phyloP scores from a whole-genome alignment of 2,888 invertebrate genomes.

The Melanostoma scalare region DNA sequence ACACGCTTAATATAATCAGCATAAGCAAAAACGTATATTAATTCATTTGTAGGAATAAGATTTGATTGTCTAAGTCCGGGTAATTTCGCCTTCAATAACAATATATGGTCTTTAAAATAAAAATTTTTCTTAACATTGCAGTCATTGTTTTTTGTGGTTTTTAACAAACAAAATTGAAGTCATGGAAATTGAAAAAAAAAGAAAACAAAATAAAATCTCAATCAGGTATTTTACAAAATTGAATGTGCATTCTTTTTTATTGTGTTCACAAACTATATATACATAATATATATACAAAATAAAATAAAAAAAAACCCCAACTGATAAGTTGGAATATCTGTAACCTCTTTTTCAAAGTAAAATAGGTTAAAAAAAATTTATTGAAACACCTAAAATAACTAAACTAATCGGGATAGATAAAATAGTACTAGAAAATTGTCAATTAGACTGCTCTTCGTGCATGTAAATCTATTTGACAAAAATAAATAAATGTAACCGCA shows the following conservation, averaged over 20 bases:
- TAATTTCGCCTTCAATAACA: no score
- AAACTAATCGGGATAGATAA: slow-evolving; percentile 23
- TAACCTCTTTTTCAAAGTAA: slow-evolving; percentile 25
- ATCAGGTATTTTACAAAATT: slow-evolving; percentile 62
- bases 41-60: no score
- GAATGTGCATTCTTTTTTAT: no score
- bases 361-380: slow-evolving; percentile 31
- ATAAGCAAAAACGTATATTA: no score
- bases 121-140: no score
- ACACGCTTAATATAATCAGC: no score
- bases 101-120: no score
- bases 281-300: slow-evolving; percentile 16
- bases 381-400: not conserved
- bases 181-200: slow-evolving; percentile 17
- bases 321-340: not conserved
- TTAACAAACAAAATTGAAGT: not conserved
- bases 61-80: no score
- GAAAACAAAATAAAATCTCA: slow-evolving; percentile 30
- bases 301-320: not conserved
- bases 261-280: slow-evolving; percentile 11
- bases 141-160: not conserved
- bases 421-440: slow-evolving; percentile 60
- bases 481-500: slow-evolving; percentile 11
- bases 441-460: slow-evolving; percentile 56
- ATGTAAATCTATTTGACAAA: slow-evolving; percentile 57